Base-by-base conservation (phyloP, 2,113 vertebrate genomes). In the Pygoscelis antarcticus region DNA sequence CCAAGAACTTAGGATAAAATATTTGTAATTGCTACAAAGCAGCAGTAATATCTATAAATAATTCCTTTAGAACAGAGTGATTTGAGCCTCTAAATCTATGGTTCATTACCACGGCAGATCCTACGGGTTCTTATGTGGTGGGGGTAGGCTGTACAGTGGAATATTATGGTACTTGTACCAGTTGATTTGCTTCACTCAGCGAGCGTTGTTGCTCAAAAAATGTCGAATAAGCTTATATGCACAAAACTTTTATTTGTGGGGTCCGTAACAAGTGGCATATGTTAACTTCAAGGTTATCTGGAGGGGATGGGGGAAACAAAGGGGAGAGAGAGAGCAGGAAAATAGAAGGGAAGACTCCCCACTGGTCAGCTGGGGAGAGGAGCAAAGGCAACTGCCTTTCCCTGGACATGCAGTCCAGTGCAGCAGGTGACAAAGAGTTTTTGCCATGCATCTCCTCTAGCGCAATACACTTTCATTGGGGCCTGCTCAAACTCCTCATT, bases 201-300 rank as follows among this genome's bases (percentile, higher is more conserved):
- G 49, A 81, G 13, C 57, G 36, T 55, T 89, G 44, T 42, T 74
- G 36, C 40, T 87, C 29, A 26, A 3, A 81, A 84, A 40, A 78
- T 57, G 14, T 9, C 57, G 60, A 87, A 42, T 42, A 65, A 26
- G 15, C 32, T 36, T 79, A 18, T 25, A 15, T 17, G 13, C n/a
- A 60, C 27, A 77, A 42, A 76, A 69, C 38, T 32, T 58, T 58
- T 84, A 69, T 57, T 57, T 87, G 15, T 20, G 23, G 29, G 4
- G 3, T 78, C 27, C 1, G 1, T 72, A 69, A 29, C 25, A 70
- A 69, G 49, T 40, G 44, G 32, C 2, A 8, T 57, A 42, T 0
- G 1, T 74, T 34, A 89, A 38, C 26, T n/a, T 77, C 18, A 47
- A 38, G 21, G 36, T 84, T 72, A 42, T 26, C 11, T 83, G 77